These are phyloP conservation scores for Plectrocnemia conspersa DNA, from an alignment of 1,140 invertebrate genomes.

Conservation along the genomic window DNA sequence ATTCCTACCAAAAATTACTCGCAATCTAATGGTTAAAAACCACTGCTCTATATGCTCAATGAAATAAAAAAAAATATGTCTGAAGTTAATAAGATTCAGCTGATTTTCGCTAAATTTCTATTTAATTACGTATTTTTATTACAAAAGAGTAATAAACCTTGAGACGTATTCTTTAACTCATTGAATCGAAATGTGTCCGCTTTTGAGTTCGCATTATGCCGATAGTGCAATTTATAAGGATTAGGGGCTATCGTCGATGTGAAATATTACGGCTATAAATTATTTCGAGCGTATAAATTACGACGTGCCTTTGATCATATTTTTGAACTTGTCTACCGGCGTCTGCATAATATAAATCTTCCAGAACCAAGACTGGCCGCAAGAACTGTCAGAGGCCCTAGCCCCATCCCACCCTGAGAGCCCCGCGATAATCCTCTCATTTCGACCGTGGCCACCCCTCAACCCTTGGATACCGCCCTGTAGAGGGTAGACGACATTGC, in stretches of 20 bases:
- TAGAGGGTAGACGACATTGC: too few relatives aligned
- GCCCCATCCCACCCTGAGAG: not conserved
- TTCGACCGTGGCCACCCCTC: not conserved
- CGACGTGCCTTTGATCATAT: conserved; percentile 7
- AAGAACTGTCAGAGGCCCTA: not conserved
- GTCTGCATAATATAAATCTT: conserved; percentile 22
- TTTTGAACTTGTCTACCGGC: conserved; percentile 21
- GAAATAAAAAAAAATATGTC: too few relatives aligned
- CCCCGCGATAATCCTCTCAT: conserved; percentile 4
- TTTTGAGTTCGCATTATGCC: conserved; percentile 1
- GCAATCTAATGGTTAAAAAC: too few relatives aligned
- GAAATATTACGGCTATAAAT: conserved; percentile 3
- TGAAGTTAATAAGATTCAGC: too few relatives aligned
- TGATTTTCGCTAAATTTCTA: too few relatives aligned
- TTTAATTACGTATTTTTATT: too few relatives aligned
- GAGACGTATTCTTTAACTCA: conserved; percentile 10
- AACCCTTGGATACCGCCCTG: too few relatives aligned
- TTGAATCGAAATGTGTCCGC: conserved; percentile 12
- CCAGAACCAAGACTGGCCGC: conserved; percentile 14
- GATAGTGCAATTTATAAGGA: too few relatives aligned
- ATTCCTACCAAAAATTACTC: too few relatives aligned
- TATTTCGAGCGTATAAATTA: conserved; percentile 4
- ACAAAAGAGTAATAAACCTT: too few relatives aligned
- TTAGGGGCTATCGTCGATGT: not conserved
- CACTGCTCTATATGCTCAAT: too few relatives aligned